These are phyloP conservation scores for Egretta garzetta DNA, from an alignment of 2,113 vertebrate species.

Conservation along the genomic window DNA sequence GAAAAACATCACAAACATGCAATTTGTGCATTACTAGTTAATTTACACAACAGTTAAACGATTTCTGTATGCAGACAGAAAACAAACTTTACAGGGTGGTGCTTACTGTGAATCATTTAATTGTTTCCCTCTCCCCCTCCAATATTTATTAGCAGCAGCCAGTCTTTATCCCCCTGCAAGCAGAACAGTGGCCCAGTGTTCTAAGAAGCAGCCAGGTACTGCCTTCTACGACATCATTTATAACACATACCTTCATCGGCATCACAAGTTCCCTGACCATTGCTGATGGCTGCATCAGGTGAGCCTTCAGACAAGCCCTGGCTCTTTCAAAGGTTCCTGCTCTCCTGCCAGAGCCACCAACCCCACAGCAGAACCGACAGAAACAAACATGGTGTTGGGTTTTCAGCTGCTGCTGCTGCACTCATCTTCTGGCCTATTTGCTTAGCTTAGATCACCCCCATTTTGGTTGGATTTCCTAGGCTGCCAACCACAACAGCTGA, in stretches of 20 bases:
- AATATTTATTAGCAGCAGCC: background rate
- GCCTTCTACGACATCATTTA: background rate
- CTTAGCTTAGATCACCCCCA: background rate
- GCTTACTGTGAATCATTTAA: background rate
- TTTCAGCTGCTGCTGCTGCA: background rate
- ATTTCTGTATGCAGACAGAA: background rate
- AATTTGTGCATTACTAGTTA: background rate
- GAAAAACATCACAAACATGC: background rate
- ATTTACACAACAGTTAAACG: background rate
- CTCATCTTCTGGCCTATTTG: background rate
- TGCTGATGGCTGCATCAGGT: accelerated
- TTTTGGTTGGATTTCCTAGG: background rate
- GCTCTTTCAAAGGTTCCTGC: background rate
- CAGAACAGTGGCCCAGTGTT: background rate
- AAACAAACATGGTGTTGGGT: background rate
- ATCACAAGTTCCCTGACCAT: accelerated
- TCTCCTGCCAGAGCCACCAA: background rate
- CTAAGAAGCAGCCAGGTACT: background rate
- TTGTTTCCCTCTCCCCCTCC: accelerated
- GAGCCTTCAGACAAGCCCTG: background rate
- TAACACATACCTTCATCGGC: accelerated
- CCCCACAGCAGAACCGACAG: background rate
- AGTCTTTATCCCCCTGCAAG: background rate
- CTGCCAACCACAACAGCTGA: background rate
- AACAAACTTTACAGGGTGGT: background rate